Conservation (phyloP, 1,140 invertebrate species). For the Temnothorax curvispinosus region DNA sequence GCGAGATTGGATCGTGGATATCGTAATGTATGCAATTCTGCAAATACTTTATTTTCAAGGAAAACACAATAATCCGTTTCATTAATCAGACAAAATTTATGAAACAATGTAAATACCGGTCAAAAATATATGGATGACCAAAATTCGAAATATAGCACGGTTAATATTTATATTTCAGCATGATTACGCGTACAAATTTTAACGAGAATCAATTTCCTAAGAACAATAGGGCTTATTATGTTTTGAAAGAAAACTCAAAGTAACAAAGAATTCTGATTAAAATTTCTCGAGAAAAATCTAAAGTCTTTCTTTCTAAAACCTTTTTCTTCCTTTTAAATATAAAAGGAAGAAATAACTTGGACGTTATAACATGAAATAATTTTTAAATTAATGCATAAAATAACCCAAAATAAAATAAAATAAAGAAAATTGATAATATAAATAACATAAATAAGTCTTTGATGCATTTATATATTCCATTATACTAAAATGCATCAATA, state of each 20-base stretch:
- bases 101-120: slow-evolving; percentile 40
- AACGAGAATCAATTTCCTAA: slow-evolving; percentile 27
- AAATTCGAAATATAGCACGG: slow-evolving; percentile 11
- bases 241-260: slow-evolving; percentile 33
- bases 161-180: slow-evolving; percentile 42
- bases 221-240: slow-evolving; percentile 17
- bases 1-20: background rate
- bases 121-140: slow-evolving; percentile 10
- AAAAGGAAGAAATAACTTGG: background rate
- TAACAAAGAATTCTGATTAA: slow-evolving; percentile 43
- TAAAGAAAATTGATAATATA: background rate
- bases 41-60: slow-evolving; percentile 50
- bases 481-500: background rate
- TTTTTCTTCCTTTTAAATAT: background rate
- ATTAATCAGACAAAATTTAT: slow-evolving; percentile 26
- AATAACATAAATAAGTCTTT: background rate
- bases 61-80: slow-evolving; percentile 15
- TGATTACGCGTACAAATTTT: slow-evolving; percentile 8
- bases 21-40: background rate
- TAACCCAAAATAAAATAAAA: background rate
- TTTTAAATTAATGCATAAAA: slow-evolving; percentile 1
- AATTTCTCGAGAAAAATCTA: slow-evolving; percentile 31
- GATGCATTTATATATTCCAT: background rate
- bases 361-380: slow-evolving; percentile 1
- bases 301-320: background rate